Base-by-base conservation (phyloP, 2,888 invertebrate genomes). In the Xylocampa areola region DNA sequence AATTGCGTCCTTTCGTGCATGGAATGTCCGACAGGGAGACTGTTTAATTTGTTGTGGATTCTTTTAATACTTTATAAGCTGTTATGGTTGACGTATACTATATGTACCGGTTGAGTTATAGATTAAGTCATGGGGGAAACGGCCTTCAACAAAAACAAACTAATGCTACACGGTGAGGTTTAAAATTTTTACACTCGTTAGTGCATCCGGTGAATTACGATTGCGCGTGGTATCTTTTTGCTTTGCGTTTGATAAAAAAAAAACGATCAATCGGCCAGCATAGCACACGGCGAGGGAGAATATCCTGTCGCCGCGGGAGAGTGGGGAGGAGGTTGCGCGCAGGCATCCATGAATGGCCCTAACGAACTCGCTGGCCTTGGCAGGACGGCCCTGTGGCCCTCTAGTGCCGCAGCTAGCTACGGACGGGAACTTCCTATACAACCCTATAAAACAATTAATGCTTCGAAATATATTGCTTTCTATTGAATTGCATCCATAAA, bases 361-460 rank as follows among this genome's bases (percentile, higher is more conserved):
- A 92, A 92, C 91, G 91, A 94, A 92, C 93, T 79, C 76, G 92
- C 87, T 91, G 92, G 85, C 94, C 93, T 94, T 93, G 93, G 88
- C 83, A 77, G 80, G 86, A 77, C 89, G 81, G 82, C 83, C 84
- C 88, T 79, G 67, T 78, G 77, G 79, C 79, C 81, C 78, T 77
- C 60, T 62, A 68, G 61, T 72, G 60, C 64, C 65, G 57, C 69
- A 62, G 40, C 75, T 74, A 74, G 70, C 68, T 59, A 47, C 51
- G 50, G 43, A 41, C 57, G 65, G 36, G 48, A 68, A 60, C 52
- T 69, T 64, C 59, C 43, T 32, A 70, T 53, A 68, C 49, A 75
- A 59, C 36, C 62, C 62, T 41, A 30, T 41, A 30, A 43, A 41
- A 41, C 35, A 29, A 50, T 62, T 59, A 58, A 49, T 41, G 23